Percentiles rank a stretch among this genome's conserved stretches.
phyloP scores from a whole-genome alignment of 2,888 invertebrate genomes.

The Axea sp. region DNA sequence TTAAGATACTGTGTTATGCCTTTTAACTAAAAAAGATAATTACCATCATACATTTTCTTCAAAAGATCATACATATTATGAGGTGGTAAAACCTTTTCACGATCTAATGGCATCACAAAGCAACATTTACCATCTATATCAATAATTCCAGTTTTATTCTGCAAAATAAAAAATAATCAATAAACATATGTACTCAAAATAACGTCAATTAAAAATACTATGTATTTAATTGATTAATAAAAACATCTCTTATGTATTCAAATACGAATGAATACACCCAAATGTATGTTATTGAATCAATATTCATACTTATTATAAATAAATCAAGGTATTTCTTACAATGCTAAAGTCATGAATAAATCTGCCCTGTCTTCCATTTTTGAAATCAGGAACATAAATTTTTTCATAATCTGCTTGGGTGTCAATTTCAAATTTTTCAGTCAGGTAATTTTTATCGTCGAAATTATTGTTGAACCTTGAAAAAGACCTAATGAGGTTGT shows the following conservation, averaged over 20 bases:
- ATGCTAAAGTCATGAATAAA: constrained; percentile 96
- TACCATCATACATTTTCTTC: constrained; percentile 87
- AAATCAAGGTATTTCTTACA: constrained; percentile 76
- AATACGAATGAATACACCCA: too few species aligned
- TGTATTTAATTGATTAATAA: too few species aligned
- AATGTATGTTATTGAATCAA: too few species aligned
- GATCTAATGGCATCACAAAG: constrained; percentile 94
- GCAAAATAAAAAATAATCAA: constrained; percentile 62
- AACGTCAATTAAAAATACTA: too few species aligned
- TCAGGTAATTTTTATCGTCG: constrained; percentile 81
- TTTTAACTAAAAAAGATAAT: too few species aligned
- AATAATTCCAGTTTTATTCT: constrained; percentile 88
- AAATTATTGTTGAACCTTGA: constrained; percentile 55
- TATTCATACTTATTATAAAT: not conserved
- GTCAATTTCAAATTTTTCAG: constrained; percentile 91
- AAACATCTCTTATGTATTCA: too few species aligned
- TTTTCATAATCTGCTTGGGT: constrained; percentile 88
- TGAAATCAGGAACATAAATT: constrained; percentile 92
- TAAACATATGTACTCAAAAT: too few species aligned
- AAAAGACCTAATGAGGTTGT: constrained; percentile 67
- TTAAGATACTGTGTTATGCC: too few species aligned
- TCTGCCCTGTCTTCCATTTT: constrained; percentile 88
- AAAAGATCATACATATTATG: constrained; percentile 89
- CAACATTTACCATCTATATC: constrained; percentile 88
- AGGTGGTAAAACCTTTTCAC: constrained; percentile 88